Evolutionary conservation across 1,140 invertebrate species (phyloP).

Genomic region (Heterodera schachtii): DNA sequence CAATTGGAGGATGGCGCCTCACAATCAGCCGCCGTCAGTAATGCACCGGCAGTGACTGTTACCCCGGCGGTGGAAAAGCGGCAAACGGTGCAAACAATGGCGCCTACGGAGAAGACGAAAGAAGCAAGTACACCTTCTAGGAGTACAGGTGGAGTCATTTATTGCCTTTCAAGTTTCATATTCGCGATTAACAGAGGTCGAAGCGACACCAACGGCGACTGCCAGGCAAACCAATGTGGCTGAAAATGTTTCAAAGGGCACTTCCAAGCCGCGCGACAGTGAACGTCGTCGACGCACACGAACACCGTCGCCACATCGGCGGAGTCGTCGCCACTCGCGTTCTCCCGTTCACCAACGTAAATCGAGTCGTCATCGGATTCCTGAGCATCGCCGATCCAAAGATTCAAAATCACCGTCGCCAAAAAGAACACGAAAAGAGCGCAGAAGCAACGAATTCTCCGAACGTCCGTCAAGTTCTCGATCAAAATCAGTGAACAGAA

Average conservation of each 20-base stretch:
- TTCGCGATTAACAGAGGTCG: neutral
- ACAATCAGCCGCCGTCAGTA: no score
- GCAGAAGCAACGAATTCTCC: neutral
- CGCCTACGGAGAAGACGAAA: neutral
- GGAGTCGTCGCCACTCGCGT: neutral
- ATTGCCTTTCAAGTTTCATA: neutral
- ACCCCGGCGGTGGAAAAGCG: neutral
- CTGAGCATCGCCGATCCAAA: neutral
- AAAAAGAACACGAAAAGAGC: constrained; percentile 11
- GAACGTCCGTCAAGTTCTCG: neutral
- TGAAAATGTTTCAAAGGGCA: neutral
- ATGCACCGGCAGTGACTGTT: neutral
- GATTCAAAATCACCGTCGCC: constrained; percentile 13
- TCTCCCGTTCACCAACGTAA: neutral
- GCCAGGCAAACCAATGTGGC: neutral
- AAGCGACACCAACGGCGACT: neutral
- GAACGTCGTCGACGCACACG: neutral
- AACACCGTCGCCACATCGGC: neutral
- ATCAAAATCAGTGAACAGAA: neutral
- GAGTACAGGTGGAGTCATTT: neutral
- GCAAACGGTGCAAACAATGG: neutral
- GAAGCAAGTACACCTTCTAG: neutral
- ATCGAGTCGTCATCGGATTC: neutral
- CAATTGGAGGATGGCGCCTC: neutral
- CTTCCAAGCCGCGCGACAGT: neutral